Evolutionary conservation across 2,888 invertebrate genomes (phyloP).

Genomic region (Chorisops tibialis): DNA sequence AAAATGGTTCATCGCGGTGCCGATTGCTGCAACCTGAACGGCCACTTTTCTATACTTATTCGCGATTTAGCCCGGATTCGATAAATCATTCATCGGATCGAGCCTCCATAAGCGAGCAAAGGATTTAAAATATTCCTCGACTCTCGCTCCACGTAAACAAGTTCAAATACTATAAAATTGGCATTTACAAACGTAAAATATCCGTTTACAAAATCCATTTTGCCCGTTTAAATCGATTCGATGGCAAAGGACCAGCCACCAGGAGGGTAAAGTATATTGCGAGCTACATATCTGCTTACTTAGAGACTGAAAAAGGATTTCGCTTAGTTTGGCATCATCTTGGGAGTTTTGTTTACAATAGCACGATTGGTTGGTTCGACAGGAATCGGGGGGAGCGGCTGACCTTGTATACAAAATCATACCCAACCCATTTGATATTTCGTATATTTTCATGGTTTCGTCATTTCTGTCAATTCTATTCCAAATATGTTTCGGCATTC

Average conservation of each 20-base stretch:
- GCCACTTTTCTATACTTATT: not conserved
- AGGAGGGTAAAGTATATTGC: not conserved
- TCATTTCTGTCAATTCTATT: conserved; percentile 7
- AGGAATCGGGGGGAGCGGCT: no score
- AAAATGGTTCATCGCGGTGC: no score
- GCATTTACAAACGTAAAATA: conserved; percentile 10
- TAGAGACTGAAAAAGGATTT: no score
- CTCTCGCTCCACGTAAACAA: not conserved
- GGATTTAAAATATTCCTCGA: not conserved
- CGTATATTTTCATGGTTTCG: not conserved
- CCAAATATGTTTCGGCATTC: not conserved
- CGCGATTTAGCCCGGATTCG: not conserved
- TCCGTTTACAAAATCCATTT: conserved; percentile 6
- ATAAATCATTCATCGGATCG: not conserved
- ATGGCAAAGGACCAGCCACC: not conserved
- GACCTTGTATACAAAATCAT: not conserved
- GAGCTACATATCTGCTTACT: not conserved
- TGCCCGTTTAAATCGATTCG: not conserved
- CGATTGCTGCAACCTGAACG: no score
- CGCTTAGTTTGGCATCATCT: no score
- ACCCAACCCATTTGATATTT: not conserved
- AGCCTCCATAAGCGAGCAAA: not conserved
- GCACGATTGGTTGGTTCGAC: no score
- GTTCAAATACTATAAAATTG: conserved; percentile 4
- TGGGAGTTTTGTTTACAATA: no score